Base-by-base conservation (phyloP, 2,888 invertebrate genomes). In the Boloria euphrosyne region DNA sequence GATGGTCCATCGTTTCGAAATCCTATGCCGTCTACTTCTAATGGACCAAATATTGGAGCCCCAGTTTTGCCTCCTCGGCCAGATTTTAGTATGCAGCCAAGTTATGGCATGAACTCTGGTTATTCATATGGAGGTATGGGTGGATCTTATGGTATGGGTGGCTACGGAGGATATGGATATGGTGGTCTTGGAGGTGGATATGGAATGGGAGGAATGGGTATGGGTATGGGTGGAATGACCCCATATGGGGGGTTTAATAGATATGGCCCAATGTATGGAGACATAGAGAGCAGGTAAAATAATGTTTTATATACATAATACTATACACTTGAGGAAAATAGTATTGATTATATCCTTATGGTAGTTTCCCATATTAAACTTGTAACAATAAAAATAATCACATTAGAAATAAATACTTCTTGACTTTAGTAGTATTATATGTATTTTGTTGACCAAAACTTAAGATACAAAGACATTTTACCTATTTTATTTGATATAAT, bases 271-370 rank as follows among this genome's bases (percentile, higher is more conserved):
- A 89, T 88, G 85, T 89, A 92, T 81, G 93, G 93, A 70, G 94
- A 95, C 79, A 90, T 93, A 67, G 95, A 95, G 85, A 94, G 93
- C 83, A 93, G 95, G 93, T 94, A 79, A 49, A 73, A 75, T 72
- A 61, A 14, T 27, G 22, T 44, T 57, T 47, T 51, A n/a, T n/a
- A n/a, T n/a, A 18, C 54, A 73, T 14, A 77, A 78, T 68, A 52
- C 60, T 66, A 62, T 52, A 60, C 59, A 62, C 65, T 53, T 17
- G 16, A 62, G 66, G 70, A 67, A 63, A 65, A 60, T 38, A 2
- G 54, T 59, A 43, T 51, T 44, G 44, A 16, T n/a, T 18, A 13
- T 38, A 38, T 6, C n/a, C 38, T 43, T 14, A 17, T 14, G 31
- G 14, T 4, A 31, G 38, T 22, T 18, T 51, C 16, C 18, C 31